Conservation (phyloP, 2,888 invertebrate species). For the Diaprepes abbreviatus region DNA sequence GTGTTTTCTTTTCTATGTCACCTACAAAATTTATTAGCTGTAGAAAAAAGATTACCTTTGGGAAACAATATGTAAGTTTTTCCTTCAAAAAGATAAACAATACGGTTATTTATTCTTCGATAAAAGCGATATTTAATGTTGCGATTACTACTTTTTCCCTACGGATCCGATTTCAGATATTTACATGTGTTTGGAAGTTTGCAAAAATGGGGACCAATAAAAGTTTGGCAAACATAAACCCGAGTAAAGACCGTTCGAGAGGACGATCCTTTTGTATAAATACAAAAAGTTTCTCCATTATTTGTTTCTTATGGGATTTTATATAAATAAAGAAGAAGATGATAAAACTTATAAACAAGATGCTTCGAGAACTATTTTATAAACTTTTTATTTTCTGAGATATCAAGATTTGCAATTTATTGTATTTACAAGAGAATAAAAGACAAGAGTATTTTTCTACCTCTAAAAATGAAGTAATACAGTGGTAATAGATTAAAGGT, state of each 20-base stretch:
- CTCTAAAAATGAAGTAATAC: no score
- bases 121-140: conserved; percentile 7
- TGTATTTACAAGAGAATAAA: no score
- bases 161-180: conserved; percentile 18
- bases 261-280: conserved; percentile 16
- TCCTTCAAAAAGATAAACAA: background rate
- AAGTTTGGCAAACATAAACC: conserved; percentile 23
- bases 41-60: no score
- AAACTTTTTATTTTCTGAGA: no score
- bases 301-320: conserved; percentile 18
- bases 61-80: no score
- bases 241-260: conserved; percentile 5
- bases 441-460: no score
- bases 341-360: conserved; percentile 18
- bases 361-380: conserved; percentile 4
- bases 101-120: background rate
- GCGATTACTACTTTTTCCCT: conserved; percentile 2
- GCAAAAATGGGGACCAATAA: conserved; percentile 28
- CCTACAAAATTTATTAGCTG: no score
- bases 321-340: conserved; percentile 7
- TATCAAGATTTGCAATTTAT: no score
- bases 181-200: conserved; percentile 33
- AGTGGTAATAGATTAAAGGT: no score
- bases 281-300: conserved; percentile 21
- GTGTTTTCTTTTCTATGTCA: no score